A percentile compares a stretch with the other conserved stretches of the same genome.
Conservation (phyloP, 2,113 vertebrate genomes). For the Gymnogyps californianus region DNA sequence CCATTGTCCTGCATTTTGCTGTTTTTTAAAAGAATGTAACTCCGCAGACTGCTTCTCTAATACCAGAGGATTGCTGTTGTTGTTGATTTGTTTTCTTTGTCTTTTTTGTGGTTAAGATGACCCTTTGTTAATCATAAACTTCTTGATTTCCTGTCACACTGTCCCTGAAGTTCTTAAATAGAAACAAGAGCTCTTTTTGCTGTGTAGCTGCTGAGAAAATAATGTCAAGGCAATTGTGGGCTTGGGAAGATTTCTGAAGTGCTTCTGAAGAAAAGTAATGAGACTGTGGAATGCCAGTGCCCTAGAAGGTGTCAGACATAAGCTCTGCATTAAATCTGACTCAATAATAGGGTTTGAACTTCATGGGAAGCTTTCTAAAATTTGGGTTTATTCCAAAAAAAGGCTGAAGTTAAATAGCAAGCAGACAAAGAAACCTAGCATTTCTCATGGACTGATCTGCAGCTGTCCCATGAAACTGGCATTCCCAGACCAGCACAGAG, state of each 20-base stretch:
- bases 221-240: background rate
- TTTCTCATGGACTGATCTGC: conserved; percentile 1
- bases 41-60: background rate
- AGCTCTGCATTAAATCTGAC: background rate
- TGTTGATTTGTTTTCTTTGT: background rate
- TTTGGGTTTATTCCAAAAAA: background rate
- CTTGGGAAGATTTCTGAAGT: background rate
- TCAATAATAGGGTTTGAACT: background rate
- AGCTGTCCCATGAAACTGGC: background rate
- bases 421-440: background rate
- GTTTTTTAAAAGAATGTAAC: background rate
- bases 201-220: background rate
- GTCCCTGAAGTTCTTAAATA: background rate
- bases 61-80: background rate
- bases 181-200: background rate
- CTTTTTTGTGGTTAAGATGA: background rate
- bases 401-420: background rate
- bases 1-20: background rate
- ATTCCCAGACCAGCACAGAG: background rate
- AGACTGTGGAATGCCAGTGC: background rate
- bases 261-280: background rate
- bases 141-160: background rate
- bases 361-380: conserved; percentile 22
- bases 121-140: background rate
- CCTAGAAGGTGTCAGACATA: background rate